Conservation (phyloP, 2,888 invertebrate genomes). For the Mythimna pallens region DNA sequence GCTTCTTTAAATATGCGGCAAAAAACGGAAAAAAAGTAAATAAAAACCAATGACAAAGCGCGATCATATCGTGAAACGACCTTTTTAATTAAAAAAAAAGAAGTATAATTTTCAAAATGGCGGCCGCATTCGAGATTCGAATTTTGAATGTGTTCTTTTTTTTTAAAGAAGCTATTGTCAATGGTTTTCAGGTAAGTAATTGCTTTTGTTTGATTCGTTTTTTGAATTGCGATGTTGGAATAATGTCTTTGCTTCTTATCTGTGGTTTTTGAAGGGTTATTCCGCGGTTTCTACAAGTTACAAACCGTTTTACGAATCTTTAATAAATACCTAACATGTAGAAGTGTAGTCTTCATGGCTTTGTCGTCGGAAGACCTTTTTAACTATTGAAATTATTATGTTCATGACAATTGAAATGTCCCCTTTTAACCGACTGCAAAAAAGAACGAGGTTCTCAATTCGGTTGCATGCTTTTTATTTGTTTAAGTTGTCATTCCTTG, state of each 20-base stretch:
- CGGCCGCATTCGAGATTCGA: slow-evolving; percentile 64
- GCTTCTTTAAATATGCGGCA: slow-evolving; percentile 66
- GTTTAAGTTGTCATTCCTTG: neutral
- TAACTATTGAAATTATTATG: too few relatives aligned
- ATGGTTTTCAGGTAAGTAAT: slow-evolving; percentile 55
- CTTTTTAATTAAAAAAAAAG: slow-evolving; percentile 76
- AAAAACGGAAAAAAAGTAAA: slow-evolving; percentile 65
- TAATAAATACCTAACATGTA: too few relatives aligned
- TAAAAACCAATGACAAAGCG: slow-evolving; percentile 72
- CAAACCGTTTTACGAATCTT: neutral
- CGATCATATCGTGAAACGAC: slow-evolving; percentile 74
- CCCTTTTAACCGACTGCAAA: too few relatives aligned
- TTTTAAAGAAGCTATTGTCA: slow-evolving; percentile 59
- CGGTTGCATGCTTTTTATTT: too few relatives aligned
- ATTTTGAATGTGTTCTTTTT: slow-evolving; percentile 64
- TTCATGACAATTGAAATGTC: too few relatives aligned
- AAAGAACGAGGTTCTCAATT: too few relatives aligned
- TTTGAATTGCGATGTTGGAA: slow-evolving; percentile 24
- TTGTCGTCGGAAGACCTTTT: too few relatives aligned
- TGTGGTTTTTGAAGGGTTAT: slow-evolving; percentile 29
- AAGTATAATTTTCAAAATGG: slow-evolving; percentile 76
- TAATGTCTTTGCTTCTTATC: neutral
- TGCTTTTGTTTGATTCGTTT: slow-evolving; percentile 53
- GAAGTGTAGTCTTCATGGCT: too few relatives aligned
- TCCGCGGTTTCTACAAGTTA: neutral